A percentile compares a stretch with the other conserved stretches of the same genome.
phyloP scores from a whole-genome alignment of 2,888 invertebrate species.

The Lycia hirtaria region DNA sequence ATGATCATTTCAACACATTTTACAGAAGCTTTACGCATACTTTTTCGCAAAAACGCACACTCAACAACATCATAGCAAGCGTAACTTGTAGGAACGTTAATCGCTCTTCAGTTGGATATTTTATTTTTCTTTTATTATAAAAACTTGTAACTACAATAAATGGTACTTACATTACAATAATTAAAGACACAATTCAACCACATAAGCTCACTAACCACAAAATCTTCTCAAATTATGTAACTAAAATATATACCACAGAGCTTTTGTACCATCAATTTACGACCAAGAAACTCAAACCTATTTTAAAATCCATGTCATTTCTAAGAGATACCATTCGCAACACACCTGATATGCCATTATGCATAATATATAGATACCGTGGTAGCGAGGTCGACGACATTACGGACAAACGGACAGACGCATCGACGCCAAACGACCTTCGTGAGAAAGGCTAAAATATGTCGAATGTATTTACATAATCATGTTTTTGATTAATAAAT shows the following conservation, averaged over 20 bases:
- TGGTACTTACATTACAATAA: too few species aligned
- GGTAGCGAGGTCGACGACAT: slow-evolving; percentile 64
- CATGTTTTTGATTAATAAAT: slow-evolving; percentile 69
- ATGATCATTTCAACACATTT: too few species aligned
- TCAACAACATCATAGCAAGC: too few species aligned
- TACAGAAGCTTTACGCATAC: too few species aligned
- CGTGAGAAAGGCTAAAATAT: slow-evolving; percentile 74
- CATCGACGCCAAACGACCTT: slow-evolving; percentile 70
- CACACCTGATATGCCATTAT: slow-evolving; percentile 24
- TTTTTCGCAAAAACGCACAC: too few species aligned
- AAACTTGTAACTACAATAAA: too few species aligned
- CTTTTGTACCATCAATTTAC: slow-evolving; percentile 4
- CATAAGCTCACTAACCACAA: too few species aligned
- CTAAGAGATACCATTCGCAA: slow-evolving; percentile 20
- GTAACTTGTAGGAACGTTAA: too few species aligned
- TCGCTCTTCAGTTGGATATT: too few species aligned
- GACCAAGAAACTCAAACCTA: slow-evolving; percentile 6
- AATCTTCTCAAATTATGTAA: too few species aligned
- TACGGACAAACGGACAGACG: slow-evolving; percentile 73
- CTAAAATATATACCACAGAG: background rate
- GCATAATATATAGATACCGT: slow-evolving; percentile 22
- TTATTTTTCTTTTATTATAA: too few species aligned
- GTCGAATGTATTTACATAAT: slow-evolving; percentile 75
- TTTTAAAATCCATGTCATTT: slow-evolving; percentile 15
- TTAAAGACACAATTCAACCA: too few species aligned